phyloP scores from a whole-genome alignment of 2,113 vertebrate species.

The Corynorhinus townsendii region DNA sequence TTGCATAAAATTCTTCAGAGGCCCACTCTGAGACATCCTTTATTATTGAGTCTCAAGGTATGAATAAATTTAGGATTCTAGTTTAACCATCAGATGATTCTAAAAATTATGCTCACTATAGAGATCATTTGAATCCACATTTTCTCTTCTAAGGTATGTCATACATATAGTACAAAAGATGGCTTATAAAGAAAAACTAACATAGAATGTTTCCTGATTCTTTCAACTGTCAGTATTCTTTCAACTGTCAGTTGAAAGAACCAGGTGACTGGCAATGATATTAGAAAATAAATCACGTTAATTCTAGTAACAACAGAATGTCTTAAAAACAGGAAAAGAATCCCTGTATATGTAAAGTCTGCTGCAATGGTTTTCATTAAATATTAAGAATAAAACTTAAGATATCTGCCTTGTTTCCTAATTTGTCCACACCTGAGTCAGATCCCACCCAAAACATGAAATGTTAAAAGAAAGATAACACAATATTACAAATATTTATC shows the following conservation, averaged over 20 bases:
- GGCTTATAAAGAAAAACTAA: background rate
- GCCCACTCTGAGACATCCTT: background rate
- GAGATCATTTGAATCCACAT: background rate
- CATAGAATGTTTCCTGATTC: background rate
- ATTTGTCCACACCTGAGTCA: background rate
- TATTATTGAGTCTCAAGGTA: background rate
- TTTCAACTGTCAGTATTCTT: background rate
- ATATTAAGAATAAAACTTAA: background rate
- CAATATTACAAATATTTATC: conserved; percentile 38
- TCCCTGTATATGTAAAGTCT: background rate
- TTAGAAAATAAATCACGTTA: background rate
- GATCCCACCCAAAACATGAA: background rate
- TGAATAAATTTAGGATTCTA: conserved; percentile 24
- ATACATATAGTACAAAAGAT: background rate
- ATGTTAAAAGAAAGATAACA: background rate
- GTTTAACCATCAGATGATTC: background rate
- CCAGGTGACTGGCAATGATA: background rate
- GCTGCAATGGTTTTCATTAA: background rate
- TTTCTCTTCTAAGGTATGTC: background rate
- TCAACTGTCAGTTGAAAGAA: background rate
- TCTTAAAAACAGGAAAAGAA: background rate
- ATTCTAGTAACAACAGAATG: background rate
- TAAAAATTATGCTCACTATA: background rate
- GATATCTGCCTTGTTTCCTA: background rate
- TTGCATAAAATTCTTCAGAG: conserved; percentile 8